These are phyloP conservation scores for Eidolon dupreanum DNA, from an alignment of 2,797 vertebrate species.

Conservation along the genomic window DNA sequence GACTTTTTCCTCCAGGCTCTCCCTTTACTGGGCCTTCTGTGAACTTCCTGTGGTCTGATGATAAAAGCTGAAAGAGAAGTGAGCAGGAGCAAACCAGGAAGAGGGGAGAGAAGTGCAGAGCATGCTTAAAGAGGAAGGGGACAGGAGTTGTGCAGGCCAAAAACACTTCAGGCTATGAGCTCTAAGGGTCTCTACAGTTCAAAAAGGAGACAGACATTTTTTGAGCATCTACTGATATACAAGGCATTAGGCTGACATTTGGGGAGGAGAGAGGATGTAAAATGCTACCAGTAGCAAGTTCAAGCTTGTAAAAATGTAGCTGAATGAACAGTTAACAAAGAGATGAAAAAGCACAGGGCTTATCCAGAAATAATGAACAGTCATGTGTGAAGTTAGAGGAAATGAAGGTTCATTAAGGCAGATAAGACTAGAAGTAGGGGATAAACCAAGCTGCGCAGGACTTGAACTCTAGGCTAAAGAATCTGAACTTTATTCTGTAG, in stretches of 20 bases:
- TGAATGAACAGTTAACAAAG: not conserved
- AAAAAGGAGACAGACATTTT: not conserved
- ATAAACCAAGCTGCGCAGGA: not conserved
- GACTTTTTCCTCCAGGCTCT: conserved; percentile 1
- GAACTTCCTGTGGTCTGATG: conserved; percentile 56
- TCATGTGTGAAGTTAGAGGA: conserved; percentile 46
- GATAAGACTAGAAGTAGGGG: not conserved
- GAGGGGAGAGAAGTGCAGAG: not conserved
- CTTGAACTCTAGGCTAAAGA: not conserved
- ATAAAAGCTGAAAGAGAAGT: conserved; percentile 72
- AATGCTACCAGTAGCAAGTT: not conserved
- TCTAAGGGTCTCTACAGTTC: not conserved
- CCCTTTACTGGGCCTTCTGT: conserved; percentile 17
- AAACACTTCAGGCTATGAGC: not conserved
- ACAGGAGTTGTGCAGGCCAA: not conserved
- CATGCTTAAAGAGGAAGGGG: not conserved
- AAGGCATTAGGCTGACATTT: not conserved
- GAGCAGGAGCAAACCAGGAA: conserved; percentile 50
- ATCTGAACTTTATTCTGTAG: conserved; percentile 5
- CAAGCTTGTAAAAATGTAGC: not conserved
- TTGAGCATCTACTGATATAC: not conserved
- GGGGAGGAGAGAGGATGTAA: not conserved
- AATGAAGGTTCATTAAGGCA: conserved; percentile 13
- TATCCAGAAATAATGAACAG: conserved; percentile 21
- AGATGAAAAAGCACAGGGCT: not conserved